Conservation (phyloP, 1,140 invertebrate species). For the Diachasma alloeum region DNA sequence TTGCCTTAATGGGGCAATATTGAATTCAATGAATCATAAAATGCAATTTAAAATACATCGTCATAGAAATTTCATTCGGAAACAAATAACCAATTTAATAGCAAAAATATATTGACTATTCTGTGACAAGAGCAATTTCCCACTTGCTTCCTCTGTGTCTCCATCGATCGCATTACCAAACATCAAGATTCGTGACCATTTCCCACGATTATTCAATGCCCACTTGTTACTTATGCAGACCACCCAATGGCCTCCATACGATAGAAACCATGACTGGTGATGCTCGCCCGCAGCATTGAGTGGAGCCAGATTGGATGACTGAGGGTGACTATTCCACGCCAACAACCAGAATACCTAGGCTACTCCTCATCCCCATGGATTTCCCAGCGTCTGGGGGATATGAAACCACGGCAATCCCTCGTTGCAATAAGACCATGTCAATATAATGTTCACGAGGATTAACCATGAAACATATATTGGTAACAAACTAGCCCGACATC, state of each 20-base stretch:
- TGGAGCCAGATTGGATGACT: neutral
- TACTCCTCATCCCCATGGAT: neutral
- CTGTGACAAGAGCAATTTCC: too few species aligned
- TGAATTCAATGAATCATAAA: too few species aligned
- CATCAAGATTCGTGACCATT: neutral
- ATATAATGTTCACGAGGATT: neutral
- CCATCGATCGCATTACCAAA: neutral
- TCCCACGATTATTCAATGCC: neutral
- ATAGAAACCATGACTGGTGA: neutral
- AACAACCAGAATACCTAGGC: neutral
- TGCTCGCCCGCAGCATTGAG: neutral
- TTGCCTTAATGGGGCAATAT: too few species aligned
- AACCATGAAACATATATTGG: neutral
- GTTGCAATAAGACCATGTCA: neutral
- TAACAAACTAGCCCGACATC: neutral
- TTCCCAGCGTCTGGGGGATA: neutral
- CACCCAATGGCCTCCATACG: neutral
- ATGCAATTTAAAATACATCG: too few species aligned
- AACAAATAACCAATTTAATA: too few species aligned
- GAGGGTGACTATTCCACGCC: neutral
- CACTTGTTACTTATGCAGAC: neutral
- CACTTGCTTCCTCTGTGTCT: neutral
- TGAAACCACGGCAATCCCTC: neutral
- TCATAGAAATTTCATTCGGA: too few species aligned
- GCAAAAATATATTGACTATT: too few species aligned